Evolutionary conservation across 2,888 invertebrate genomes (phyloP), one percentile per base, ranked within the genome.

Genomic region (Lysandra bellargus): DNA sequence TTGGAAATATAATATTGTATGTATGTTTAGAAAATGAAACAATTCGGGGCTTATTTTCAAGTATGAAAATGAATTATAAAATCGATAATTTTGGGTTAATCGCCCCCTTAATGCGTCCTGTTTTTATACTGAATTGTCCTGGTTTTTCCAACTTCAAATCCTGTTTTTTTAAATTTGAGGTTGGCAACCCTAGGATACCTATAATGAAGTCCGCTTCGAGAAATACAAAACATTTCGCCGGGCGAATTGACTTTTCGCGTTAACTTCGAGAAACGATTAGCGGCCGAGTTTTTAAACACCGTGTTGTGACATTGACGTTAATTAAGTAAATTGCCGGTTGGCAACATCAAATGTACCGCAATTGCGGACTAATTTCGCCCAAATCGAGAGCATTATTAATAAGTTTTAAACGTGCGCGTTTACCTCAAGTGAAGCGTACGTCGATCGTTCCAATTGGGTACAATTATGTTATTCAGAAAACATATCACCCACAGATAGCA

Each of bases 131-230:
- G 23, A 23, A 23, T 23, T 23, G 0, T 23, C 23, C 23, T 0
- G 23, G 23, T 23, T 23, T 23, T 23, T 23, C 23, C 23, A 23
- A 23, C 23, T 23, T 23, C 23, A 23, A 23, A 23, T 23, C 23
- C 23, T 23, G 23, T 23, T 23, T 23, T 23, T 23, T 0, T 23
- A 23, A 23, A 23, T 23, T 23, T 23, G 23, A 23, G 23, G 23
- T 23, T 23, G 23, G 23, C 23, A 23, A 23, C 23, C 23, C 23
- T 23, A 23, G 86, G 84, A 88, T 89, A 91, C 88, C 87, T 69
- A 88, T 90, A 90, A 90, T 90, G 89, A 89, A 88, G 87, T 85
- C 79, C 81, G 80, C 80, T 81, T 81, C 80, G 77, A 78, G 49
- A 75, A 78, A 79, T 73, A 72, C 57, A 78, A 78, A 78, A 78